These are phyloP conservation scores for Falco concolor DNA, from an alignment of 2,797 vertebrate genomes.

Conservation along the genomic window DNA sequence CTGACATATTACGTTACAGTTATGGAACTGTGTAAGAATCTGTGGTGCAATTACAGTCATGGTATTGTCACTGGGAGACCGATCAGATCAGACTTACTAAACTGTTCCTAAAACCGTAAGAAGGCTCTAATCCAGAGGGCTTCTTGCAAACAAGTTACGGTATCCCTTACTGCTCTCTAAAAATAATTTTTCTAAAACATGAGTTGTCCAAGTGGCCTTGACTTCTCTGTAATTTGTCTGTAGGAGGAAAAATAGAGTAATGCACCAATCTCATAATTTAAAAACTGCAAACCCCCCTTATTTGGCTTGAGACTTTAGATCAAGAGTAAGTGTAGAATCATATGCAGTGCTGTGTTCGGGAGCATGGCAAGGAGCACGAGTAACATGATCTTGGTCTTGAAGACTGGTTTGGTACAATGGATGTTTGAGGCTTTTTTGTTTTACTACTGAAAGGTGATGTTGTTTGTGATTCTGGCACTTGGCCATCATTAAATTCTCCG, in stretches of 20 bases:
- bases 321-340: neutral
- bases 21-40: neutral
- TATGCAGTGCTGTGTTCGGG: neutral
- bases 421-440: neutral
- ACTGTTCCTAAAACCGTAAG: neutral
- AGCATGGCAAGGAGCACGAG: neutral
- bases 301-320: neutral
- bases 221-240: neutral
- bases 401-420: neutral
- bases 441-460: neutral
- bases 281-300: neutral
- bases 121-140: neutral
- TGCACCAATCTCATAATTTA: neutral
- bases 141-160: neutral
- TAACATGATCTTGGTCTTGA: neutral
- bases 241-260: neutral
- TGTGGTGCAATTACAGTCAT: neutral
- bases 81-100: constrained; percentile 35
- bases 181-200: neutral
- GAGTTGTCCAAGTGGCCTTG: neutral
- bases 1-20: neutral
- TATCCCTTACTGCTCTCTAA: neutral
- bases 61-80: neutral
- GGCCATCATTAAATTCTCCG: neutral
- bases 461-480: neutral